Base-by-base conservation (phyloP, 2,888 invertebrate genomes). In the Mythimna ferrago region DNA sequence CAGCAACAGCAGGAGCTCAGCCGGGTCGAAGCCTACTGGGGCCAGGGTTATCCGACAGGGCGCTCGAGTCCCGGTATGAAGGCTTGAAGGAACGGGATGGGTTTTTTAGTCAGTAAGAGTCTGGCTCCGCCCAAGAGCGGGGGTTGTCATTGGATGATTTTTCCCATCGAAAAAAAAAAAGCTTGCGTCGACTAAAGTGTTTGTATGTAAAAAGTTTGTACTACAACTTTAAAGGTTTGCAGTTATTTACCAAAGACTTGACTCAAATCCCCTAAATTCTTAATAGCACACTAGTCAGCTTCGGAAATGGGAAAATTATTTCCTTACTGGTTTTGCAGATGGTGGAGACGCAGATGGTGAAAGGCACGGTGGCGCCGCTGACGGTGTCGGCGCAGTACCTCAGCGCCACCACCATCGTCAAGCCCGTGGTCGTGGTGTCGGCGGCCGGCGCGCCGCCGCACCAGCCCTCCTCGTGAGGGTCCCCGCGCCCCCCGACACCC, bases 381-480 rank as follows among this genome's bases (percentile, higher is more conserved):
- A 94, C 97, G 71, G 97, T 97, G 80, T 97, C 97, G 92, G 97
- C 97, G 82, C 97, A 98, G 94, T 98, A 98, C 93, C 94, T 97
- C 74, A 96, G 97, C 90, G 95, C 97, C 48, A 95, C 97, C 62
- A 95, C 97, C 75, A 94, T 98, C 74, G 97, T 98, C 64, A 97
- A 97, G 91, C 98, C 98, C 2, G 97, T 97, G 61, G 97, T 98
- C 68, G 97, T 98, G 73, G 97, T 97, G 75, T 92, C 92, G 41
- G 87, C 89, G 78, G 88, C 93, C 48, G 90, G 86, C 83, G 83
- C 76, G 82, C 72, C 81, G 60, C 77, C 76, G 75, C 84, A 58
- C 76, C 78, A 63, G 68, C 80, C 80, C 61, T 77, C 83, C 83
- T 81, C 87, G 84, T 89, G 88, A 87, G 83, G 69, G 65, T 66